These are phyloP conservation scores for Spialia ferax DNA, from an alignment of 2,888 invertebrate genomes.

Conservation along the genomic window DNA sequence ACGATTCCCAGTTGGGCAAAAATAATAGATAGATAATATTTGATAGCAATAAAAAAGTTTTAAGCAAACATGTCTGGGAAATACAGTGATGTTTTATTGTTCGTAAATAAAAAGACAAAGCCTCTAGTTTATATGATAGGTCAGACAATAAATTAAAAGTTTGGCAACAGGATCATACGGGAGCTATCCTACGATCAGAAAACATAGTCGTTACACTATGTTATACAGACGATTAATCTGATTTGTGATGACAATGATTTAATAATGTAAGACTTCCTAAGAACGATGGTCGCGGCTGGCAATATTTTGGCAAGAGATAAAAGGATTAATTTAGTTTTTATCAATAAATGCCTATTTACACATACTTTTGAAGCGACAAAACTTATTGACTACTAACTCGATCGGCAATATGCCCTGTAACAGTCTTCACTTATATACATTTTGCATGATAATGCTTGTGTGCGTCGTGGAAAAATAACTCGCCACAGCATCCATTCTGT, in stretches of 20 bases:
- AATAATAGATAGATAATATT: too few species aligned
- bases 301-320: background rate
- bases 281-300: too few species aligned
- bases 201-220: constrained; percentile 23
- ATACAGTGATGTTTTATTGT: background rate
- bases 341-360: too few species aligned
- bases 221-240: constrained; percentile 26
- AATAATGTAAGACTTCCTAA: constrained; percentile 18
- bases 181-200: constrained; percentile 15
- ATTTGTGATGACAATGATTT: constrained; percentile 25
- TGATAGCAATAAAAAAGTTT: too few species aligned
- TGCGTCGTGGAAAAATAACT: constrained; percentile 24
- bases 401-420: background rate
- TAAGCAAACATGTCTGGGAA: background rate
- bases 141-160: constrained; percentile 20
- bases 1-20: too few species aligned
- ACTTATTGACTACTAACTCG: too few species aligned
- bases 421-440: background rate
- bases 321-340: too few species aligned
- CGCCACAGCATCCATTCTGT: constrained; percentile 17
- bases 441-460: constrained; percentile 29
- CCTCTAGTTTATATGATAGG: background rate
- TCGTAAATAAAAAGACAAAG: background rate
- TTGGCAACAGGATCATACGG: constrained; percentile 14
- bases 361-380: too few species aligned